phyloP scores from a whole-genome alignment of 2,888 invertebrate genomes.

The Dolomedes plantarius region DNA sequence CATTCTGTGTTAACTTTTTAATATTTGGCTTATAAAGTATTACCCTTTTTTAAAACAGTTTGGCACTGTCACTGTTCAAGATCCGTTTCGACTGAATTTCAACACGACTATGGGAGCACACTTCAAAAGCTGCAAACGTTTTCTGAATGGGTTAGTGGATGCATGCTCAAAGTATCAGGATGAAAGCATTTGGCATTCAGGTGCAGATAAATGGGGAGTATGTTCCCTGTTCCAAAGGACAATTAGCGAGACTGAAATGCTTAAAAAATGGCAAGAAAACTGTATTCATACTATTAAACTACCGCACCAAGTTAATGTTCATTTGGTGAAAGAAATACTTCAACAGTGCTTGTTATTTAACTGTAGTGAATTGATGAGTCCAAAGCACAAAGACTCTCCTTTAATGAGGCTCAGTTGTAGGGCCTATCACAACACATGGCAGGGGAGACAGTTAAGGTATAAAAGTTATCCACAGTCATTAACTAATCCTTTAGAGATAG shows the following conservation, averaged over 20 bases:
- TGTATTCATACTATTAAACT: conserved; percentile 19
- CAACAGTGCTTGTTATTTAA: conserved; percentile 46
- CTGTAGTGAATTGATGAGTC: neutral
- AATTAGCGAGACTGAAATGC: neutral
- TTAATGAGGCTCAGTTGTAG: conserved; percentile 42
- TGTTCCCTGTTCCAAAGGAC: conserved; percentile 24
- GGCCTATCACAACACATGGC: conserved; percentile 43
- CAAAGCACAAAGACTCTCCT: neutral
- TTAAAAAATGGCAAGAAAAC: neutral
- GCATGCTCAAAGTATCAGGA: conserved; percentile 36
- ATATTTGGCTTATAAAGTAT: too few species aligned
- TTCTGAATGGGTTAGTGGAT: conserved; percentile 16
- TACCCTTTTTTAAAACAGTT: conserved; percentile 37
- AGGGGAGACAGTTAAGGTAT: conserved; percentile 23
- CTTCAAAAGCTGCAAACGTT: conserved; percentile 21
- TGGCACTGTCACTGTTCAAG: conserved; percentile 41
- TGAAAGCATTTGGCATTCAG: neutral
- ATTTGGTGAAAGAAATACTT: conserved; percentile 28
- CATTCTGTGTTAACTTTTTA: too few species aligned
- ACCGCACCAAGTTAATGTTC: neutral
- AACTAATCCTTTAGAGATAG: conserved; percentile 14
- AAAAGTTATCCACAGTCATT: neutral
- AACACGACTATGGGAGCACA: conserved; percentile 25
- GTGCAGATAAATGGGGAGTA: conserved; percentile 30
- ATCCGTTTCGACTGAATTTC: conserved; percentile 45